Evolutionary conservation across 2,797 vertebrate species (phyloP), one percentile per base, ranked within the genome.

Genomic region (Pempheris klunzingeri): DNA sequence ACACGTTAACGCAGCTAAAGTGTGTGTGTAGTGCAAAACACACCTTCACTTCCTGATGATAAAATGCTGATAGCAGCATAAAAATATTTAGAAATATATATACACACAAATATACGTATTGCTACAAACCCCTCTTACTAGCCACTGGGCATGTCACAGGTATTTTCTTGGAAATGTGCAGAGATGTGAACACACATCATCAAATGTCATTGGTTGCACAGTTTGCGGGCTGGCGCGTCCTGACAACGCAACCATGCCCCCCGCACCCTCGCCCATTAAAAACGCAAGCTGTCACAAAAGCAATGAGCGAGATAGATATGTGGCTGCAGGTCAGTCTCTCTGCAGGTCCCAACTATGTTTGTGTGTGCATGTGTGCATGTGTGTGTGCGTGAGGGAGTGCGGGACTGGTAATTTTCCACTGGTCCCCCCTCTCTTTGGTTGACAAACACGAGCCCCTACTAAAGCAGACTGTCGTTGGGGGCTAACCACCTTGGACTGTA

Each of bases 361-460:
- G 67, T 78, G 74, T 78, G 69, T 74, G 65, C 80, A 63, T 69
- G 71, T 83, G 71, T 81, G 83, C 57, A 69, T 75, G 77, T 77
- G 82, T 80, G 71, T 78, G 83, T 82, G 76, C 77, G 77, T 86
- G 87, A 83, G 80, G 69, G 86, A 88, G 86, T 93, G 92, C 83
- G 89, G 88, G 88, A 93, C 84, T 93, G 93, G 95, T 95, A 92
- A 94, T 95, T 96, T 96, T 96, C 95, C 95, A 95, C 94, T 92
- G 88, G 90, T 90, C 80, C 80, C 91, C 90, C 86, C 82, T 90
- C 89, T 84, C 86, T 87, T 90, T 88, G 84, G 90, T 90, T 91
- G 91, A 91, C 92, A 93, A 92, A 93, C 92, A 94, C 86, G 64
- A 84, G 87, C 80, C 85, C 86, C 88, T 90, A 81, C 82, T 91